Conservation (phyloP, 2,113 vertebrate genomes). For the Speoplatyrhinus poulsoni region DNA sequence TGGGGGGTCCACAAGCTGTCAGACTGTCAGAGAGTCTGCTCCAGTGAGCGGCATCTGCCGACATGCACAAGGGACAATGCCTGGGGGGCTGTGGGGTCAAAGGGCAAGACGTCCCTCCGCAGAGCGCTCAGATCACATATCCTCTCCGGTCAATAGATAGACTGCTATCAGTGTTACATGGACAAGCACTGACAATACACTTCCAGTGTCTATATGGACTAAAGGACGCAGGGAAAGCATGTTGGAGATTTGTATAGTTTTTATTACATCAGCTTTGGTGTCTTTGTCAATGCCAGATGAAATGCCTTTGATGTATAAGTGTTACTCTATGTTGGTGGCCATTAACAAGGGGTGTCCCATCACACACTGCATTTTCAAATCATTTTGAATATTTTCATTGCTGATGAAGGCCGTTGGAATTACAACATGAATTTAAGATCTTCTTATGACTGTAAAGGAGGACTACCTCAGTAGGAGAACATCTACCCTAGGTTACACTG, state of each 20-base stretch:
- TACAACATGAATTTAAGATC: neutral
- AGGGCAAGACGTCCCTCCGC: conserved; percentile 59
- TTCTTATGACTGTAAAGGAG: neutral
- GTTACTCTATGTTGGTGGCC: too few species aligned
- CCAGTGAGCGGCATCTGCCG: conserved; percentile 74
- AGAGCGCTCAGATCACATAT: conserved; percentile 69
- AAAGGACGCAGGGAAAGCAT: conserved; percentile 14
- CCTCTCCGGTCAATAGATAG: conserved; percentile 68
- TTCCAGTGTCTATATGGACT: conserved; percentile 38
- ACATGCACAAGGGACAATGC: conserved; percentile 56
- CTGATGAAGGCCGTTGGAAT: too few species aligned
- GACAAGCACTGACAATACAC: conserved; percentile 52
- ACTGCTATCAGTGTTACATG: conserved; percentile 64
- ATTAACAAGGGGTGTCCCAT: too few species aligned
- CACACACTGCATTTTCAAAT: too few species aligned
- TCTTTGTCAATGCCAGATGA: neutral
- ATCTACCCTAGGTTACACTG: conserved; percentile 6
- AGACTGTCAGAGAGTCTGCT: conserved; percentile 67
- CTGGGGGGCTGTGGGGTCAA: conserved; percentile 67
- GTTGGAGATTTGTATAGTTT: conserved; percentile 33
- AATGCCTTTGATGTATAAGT: too few species aligned
- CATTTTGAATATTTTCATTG: too few species aligned
- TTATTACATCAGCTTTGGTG: neutral
- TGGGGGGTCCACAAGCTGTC: conserved; percentile 80
- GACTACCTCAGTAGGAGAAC: neutral